These are phyloP conservation scores for Eulacestoma nigropectus DNA, from an alignment of 2,113 vertebrate genomes.

Conservation along the genomic window DNA sequence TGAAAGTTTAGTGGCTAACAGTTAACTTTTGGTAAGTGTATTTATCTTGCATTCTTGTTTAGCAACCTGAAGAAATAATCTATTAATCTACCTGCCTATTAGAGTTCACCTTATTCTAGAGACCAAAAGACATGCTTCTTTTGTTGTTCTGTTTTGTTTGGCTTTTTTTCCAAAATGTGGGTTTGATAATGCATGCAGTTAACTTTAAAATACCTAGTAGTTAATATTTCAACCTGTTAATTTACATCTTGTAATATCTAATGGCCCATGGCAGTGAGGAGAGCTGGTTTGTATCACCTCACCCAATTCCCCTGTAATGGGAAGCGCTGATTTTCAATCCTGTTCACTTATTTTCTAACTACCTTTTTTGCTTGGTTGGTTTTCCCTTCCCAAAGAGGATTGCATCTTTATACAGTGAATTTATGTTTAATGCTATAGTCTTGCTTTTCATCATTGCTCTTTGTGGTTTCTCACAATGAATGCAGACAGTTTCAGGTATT, in stretches of 20 bases:
- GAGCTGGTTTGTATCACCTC: not conserved
- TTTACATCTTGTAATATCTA: not conserved
- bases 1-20: not conserved
- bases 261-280: too few relatives aligned
- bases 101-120: not conserved
- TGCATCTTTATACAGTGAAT: not conserved
- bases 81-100: not conserved
- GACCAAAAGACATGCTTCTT: not conserved
- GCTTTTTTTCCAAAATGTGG: not conserved
- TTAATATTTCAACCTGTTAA: not conserved
- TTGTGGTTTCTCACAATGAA: not conserved
- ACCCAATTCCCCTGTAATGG: not conserved
- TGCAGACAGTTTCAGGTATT: not conserved
- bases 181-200: not conserved
- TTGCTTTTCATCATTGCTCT: not conserved
- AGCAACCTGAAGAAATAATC: not conserved
- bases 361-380: not conserved
- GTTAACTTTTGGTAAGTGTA: not conserved
- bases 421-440: not conserved
- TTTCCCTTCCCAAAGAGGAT: too few relatives aligned
- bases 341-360: not conserved
- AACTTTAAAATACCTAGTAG: not conserved
- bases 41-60: not conserved
- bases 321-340: not conserved
- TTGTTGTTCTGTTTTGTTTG: not conserved